Conservation (phyloP, 2,113 vertebrate genomes). For the Peromyscus leucopus region DNA sequence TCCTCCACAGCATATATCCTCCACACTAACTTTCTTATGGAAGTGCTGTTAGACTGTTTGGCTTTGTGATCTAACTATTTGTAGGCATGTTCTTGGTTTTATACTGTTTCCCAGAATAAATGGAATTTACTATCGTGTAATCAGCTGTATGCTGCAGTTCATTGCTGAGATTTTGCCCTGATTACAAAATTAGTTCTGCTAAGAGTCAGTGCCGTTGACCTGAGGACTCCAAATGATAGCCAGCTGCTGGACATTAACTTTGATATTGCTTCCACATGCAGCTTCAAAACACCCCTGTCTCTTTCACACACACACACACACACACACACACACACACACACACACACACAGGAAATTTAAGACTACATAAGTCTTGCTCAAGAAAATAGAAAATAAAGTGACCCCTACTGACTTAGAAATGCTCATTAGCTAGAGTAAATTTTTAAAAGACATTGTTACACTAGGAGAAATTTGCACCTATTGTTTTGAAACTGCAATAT, state of each 20-base stretch:
- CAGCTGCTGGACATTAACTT: conserved; percentile 83
- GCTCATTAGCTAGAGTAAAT: conserved; percentile 75
- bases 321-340: too few species aligned
- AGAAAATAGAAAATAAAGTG: conserved; percentile 48
- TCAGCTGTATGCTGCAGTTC: conserved; percentile 71
- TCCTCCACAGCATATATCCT: neutral
- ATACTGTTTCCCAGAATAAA: conserved; percentile 70
- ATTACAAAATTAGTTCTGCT: conserved; percentile 81
- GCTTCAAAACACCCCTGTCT: conserved; percentile 72
- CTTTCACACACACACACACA: neutral
- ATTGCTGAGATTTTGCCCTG: conserved; percentile 66
- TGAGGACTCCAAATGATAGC: conserved; percentile 74
- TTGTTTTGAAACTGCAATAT: conserved; percentile 84
- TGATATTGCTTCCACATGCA: conserved; percentile 84
- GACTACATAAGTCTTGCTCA: conserved; percentile 74
- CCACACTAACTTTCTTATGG: conserved; percentile 41
- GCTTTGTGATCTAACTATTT: conserved; percentile 28
- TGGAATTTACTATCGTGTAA: conserved; percentile 52
- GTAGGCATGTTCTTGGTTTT: conserved; percentile 61
- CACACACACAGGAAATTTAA: conserved; percentile 57
- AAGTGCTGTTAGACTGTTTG: conserved; percentile 35
- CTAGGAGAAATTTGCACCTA: conserved; percentile 60
- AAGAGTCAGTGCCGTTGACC: conserved; percentile 77
- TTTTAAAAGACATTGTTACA: conserved; percentile 58
- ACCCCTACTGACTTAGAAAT: conserved; percentile 58